Percentiles rank a stretch among this genome's conserved stretches.
Evolutionary conservation across 2,797 vertebrate genomes (phyloP).

Genomic region (Scleropages formosus): DNA sequence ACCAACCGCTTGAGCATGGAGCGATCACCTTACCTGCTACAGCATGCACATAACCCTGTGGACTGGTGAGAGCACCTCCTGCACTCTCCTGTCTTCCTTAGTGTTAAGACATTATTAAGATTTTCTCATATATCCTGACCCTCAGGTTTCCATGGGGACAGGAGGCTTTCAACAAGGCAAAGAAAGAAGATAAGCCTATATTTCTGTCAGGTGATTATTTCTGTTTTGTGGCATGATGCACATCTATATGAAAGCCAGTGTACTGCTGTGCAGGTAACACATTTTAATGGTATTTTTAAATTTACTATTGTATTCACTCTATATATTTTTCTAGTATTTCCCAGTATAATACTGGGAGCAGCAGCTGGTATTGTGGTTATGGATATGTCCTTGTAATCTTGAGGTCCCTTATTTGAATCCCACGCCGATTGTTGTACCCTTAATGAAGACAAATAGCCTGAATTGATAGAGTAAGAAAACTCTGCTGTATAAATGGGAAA

Average conservation of each 20-base stretch:
- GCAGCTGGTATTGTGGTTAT: not conserved
- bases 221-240: not conserved
- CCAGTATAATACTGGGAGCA: too few relatives aligned
- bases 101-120: not conserved
- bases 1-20: constrained; percentile 80
- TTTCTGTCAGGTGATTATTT: constrained; percentile 82
- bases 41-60: constrained; percentile 90
- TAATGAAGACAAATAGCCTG: too few relatives aligned
- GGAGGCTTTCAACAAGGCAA: constrained; percentile 90
- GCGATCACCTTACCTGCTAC: constrained; percentile 86
- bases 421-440: too few relatives aligned
- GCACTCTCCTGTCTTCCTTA: not conserved
- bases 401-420: too few relatives aligned
- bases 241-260: not conserved
- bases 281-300: constrained; percentile 2
- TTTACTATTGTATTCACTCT: not conserved
- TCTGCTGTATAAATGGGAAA: too few relatives aligned
- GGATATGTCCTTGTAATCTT: too few relatives aligned
- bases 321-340: not conserved
- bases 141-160: constrained; percentile 90
- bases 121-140: not conserved
- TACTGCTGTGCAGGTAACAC: not conserved
- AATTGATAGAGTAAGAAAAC: too few relatives aligned
- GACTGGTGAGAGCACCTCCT: constrained; percentile 77
- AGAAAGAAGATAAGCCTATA: constrained; percentile 84